A percentile compares a stretch with the other conserved stretches of the same genome.
Evolutionary conservation across 2,888 invertebrate genomes (phyloP).

Genomic region (Clepsis dumicolana): DNA sequence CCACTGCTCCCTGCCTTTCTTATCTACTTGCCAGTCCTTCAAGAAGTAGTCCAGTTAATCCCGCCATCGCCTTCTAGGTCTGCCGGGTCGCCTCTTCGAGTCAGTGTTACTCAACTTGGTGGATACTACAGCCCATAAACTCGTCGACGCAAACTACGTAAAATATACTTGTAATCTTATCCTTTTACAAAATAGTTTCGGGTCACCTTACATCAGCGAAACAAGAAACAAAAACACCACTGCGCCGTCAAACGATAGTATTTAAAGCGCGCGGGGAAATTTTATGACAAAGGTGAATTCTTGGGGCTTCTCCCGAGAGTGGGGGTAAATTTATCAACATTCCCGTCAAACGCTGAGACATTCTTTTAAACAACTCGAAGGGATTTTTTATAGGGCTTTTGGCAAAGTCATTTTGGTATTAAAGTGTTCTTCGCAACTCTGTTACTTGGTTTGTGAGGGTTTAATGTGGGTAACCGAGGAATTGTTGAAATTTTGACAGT

Average conservation of each 20-base stretch:
- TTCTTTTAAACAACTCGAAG: slow-evolving; percentile 55
- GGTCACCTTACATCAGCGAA: not conserved
- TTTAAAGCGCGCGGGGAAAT: slow-evolving; percentile 52
- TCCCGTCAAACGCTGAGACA: slow-evolving; percentile 51
- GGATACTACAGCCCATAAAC: no score
- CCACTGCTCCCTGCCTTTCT: no score
- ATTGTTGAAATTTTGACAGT: slow-evolving; percentile 14
- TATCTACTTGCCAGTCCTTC: no score
- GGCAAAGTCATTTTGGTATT: slow-evolving; percentile 29
- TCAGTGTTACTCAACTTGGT: no score
- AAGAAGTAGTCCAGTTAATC: no score
- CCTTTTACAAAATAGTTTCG: slow-evolving; percentile 4
- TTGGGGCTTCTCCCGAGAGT: slow-evolving; percentile 39
- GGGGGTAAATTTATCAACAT: slow-evolving; percentile 54
- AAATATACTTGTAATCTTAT: not conserved
- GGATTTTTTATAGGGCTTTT: slow-evolving; percentile 45
- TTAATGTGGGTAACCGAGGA: slow-evolving; percentile 30
- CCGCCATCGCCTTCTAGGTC: no score
- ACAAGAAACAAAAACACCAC: slow-evolving; percentile 20
- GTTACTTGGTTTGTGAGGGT: slow-evolving; percentile 4
- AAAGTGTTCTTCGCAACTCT: slow-evolving; percentile 21
- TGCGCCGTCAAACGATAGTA: slow-evolving; percentile 44
- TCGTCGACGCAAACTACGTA: not conserved
- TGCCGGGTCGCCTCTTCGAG: no score
- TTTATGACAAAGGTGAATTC: slow-evolving; percentile 57